phyloP scores from a whole-genome alignment of 2,888 invertebrate genomes.

The Scaptomyza parva region DNA sequence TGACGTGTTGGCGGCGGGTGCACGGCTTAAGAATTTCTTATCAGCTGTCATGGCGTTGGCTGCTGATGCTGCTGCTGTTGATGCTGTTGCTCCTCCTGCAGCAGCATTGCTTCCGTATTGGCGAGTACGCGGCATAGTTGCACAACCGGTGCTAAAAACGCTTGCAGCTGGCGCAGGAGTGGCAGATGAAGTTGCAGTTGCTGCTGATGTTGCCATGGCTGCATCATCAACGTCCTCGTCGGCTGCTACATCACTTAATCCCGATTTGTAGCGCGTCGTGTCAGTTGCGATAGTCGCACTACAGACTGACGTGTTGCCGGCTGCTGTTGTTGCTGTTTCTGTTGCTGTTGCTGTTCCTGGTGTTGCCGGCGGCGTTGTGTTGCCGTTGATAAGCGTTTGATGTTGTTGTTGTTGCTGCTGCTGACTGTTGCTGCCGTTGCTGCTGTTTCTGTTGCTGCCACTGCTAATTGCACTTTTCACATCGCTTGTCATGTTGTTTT shows the following conservation, averaged over 20 bases:
- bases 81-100: conserved; percentile 39
- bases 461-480: conserved; percentile 80
- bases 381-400: conserved; percentile 73
- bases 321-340: conserved; percentile 40
- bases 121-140: conserved; percentile 82
- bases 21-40: conserved; percentile 76
- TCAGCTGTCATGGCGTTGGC: conserved; percentile 77
- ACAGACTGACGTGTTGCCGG: conserved; percentile 61
- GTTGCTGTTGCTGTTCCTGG: conserved; percentile 61
- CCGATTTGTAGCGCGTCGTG: conserved; percentile 79
- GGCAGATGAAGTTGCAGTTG: conserved; percentile 56
- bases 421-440: conserved; percentile 33
- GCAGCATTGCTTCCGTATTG: conserved; percentile 66
- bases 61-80: conserved; percentile 36
- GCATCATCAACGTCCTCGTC: conserved; percentile 66
- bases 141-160: conserved; percentile 80
- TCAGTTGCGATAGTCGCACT: conserved; percentile 69
- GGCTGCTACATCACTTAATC: conserved; percentile 72
- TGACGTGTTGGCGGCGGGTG: conserved; percentile 50
- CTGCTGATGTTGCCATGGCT: conserved; percentile 35
- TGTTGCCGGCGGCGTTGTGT: conserved; percentile 55
- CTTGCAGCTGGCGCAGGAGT: conserved; percentile 56
- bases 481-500: conserved; percentile 81
- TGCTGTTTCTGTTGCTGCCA: conserved; percentile 53
- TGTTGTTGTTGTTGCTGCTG: conserved; percentile 66